Base-by-base conservation (phyloP, 2,113 vertebrate genomes). In the Siniperca chuatsi region DNA sequence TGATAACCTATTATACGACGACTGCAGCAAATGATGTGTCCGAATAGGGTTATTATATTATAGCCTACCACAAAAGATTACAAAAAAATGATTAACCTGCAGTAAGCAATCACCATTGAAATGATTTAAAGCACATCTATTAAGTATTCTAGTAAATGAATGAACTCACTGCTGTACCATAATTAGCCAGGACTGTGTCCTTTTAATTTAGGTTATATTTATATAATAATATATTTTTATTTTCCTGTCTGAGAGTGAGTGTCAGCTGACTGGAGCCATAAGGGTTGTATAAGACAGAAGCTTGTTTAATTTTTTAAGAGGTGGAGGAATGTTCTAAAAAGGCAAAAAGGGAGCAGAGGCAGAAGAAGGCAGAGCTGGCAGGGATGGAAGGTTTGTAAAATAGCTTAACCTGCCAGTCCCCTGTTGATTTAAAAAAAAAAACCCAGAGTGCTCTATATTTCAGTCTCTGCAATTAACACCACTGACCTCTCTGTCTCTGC, bases 241-340 rank as follows among this genome's bases (percentile, higher is more conserved):
- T 12, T 29, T 8, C 2, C 18, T 3, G 50, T 21, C 25, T 4
- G 15, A 16, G 9, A 1, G 11, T 60, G 15, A 61, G 42, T 10
- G 61, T 29, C 25, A 25, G 35, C 8, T 44, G 6, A 13, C 33
- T 1, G 10, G 1, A 40, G 57, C 1, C 20, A 16, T 29, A n/a
- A 16, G 10, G 18, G 23, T 2, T 20, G 18, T 13, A 18, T 60
- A 21, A 60, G 75, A 20, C 57, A 48, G 64, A 10, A 2, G 44
- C 62, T 40, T 62, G 62, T 69, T 79, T 6, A 29, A 75, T 64
- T 16, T 68, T 69, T 75, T 9, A 75, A 50, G 46, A 78, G 78
- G 20, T 73, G n/a, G 58, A 70, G 25, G 72, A 16, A 11, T 69
- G n/a, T 6, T 33, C 2, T 18, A 10, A 18, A 48, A 25, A 55